Evolutionary conservation across 1,140 invertebrate genomes (phyloP), one percentile per base, ranked within the genome.

Genomic region (Helicorthomorpha holstii): DNA sequence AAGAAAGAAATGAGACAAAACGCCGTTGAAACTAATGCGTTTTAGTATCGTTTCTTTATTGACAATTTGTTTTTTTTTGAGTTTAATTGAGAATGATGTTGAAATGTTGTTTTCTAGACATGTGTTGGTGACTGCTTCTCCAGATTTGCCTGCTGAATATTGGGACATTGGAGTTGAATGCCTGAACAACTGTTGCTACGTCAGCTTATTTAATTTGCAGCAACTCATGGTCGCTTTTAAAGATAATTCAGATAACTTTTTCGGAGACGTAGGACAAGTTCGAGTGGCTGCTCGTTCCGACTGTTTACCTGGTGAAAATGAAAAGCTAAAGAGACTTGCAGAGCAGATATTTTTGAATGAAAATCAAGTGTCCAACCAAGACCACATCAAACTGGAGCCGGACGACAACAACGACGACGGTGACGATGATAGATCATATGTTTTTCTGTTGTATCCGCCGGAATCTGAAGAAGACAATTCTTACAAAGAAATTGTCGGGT

Each of bases 251-350:
- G 85, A 90, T 57, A 91, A 85, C 58, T 93, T 93, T 65, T 92
- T 92, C 67, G 89, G 89, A 1, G 89, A 93, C 64, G 70, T 85
- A 52, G 87, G 87, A 2, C 86, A 88, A 54, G 87, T 95, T 0
- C 92, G 92, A 74, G 87, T 93, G 1, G 89, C 88, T 1, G 88
- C 88, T 0, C 73, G 88, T 26, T 77, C 82, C 54, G 88, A 93
- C 62, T 85, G 82, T 59, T 83, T 81, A 0, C 68, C 81, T 7
- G 78, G 81, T 59, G 85, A 92, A 61, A 81, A 82, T 59, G 78
- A 86, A 27, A 68, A 88, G 57, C 70, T 93, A 10, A 78, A 82
- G 57, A 84, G 89, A 38, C 74, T 94, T 54, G 83, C 88, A 0
- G 81, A 86, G 57, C 89, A 93, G 78, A 79, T 80, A 41, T 26